Evolutionary conservation across 2,888 invertebrate species (phyloP).

Genomic region (Parthenolecanium corni): DNA sequence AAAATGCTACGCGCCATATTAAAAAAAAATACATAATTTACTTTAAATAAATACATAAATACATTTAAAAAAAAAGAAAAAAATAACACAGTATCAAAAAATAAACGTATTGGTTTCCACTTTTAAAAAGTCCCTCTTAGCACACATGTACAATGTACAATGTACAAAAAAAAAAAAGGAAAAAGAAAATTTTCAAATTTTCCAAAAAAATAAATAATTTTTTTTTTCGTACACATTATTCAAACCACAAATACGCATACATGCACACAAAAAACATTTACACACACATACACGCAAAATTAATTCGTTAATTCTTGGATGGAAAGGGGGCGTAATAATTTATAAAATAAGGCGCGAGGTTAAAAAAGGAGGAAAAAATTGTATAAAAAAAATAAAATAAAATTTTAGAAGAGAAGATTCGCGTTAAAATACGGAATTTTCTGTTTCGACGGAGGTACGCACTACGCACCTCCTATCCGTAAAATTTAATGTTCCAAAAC

Average conservation of each 20-base stretch:
- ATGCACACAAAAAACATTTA: neutral
- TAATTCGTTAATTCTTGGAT: neutral
- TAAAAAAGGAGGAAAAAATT: neutral
- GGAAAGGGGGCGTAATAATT: slow-evolving; percentile 2
- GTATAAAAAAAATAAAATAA: neutral
- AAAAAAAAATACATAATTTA: slow-evolving; percentile 21
- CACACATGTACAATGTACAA: neutral
- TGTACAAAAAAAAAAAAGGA: neutral
- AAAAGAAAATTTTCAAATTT: neutral
- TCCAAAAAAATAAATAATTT: slow-evolving; percentile 3
- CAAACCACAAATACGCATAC: neutral
- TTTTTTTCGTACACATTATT: neutral
- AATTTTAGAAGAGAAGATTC: slow-evolving; percentile 6
- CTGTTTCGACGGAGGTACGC: neutral
- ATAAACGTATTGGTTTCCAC: slow-evolving; percentile 29
- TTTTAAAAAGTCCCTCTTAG: slow-evolving; percentile 28
- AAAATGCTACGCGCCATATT: slow-evolving; percentile 27
- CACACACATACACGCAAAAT: neutral
- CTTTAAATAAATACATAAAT: slow-evolving; percentile 17
- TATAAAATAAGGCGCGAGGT: slow-evolving; percentile 18
- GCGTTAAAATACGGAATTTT: slow-evolving; percentile 2
- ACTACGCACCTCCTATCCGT: neutral
- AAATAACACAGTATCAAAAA: slow-evolving; percentile 26
- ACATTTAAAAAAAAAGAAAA: slow-evolving; percentile 22
- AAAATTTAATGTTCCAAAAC: neutral